These are phyloP conservation scores for Taxidea taxus DNA, from an alignment of 2,113 vertebrate species.

Conservation along the genomic window DNA sequence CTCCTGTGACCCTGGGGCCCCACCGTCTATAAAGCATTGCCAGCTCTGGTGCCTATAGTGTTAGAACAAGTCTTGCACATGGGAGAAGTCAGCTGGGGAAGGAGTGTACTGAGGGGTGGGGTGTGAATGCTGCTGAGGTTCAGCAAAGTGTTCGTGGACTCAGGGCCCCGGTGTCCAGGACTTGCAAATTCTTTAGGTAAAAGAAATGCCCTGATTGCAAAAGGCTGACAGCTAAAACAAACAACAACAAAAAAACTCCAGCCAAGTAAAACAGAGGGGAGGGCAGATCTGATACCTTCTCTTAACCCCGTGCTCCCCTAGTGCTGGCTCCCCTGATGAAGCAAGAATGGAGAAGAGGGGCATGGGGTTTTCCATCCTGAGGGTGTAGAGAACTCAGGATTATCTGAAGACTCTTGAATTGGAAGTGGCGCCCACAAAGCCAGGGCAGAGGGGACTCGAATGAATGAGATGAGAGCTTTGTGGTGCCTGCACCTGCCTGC, in stretches of 20 bases:
- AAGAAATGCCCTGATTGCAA: background rate
- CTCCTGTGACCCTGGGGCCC: background rate
- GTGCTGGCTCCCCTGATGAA: rapidly evolving
- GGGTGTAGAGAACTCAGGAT: background rate
- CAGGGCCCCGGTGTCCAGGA: background rate
- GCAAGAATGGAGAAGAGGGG: too few species aligned
- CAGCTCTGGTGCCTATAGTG: background rate
- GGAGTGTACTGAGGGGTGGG: background rate
- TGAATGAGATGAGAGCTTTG: background rate
- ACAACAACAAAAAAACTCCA: background rate
- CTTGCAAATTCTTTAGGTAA: background rate
- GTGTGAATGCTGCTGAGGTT: rapidly evolving
- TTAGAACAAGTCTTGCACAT: background rate
- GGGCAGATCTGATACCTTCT: background rate
- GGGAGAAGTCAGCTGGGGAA: background rate
- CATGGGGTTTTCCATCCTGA: background rate
- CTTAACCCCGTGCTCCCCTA: background rate
- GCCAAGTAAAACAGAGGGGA: background rate
- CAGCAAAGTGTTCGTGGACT: background rate
- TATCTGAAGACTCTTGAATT: background rate
- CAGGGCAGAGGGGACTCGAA: background rate
- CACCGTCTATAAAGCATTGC: background rate
- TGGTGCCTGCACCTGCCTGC: rapidly evolving
- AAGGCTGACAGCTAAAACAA: background rate
- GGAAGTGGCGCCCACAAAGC: background rate